Evolutionary conservation across 2,888 invertebrate genomes (phyloP), one percentile per base, ranked within the genome.

Genomic region (Argynnis bischoffii): DNA sequence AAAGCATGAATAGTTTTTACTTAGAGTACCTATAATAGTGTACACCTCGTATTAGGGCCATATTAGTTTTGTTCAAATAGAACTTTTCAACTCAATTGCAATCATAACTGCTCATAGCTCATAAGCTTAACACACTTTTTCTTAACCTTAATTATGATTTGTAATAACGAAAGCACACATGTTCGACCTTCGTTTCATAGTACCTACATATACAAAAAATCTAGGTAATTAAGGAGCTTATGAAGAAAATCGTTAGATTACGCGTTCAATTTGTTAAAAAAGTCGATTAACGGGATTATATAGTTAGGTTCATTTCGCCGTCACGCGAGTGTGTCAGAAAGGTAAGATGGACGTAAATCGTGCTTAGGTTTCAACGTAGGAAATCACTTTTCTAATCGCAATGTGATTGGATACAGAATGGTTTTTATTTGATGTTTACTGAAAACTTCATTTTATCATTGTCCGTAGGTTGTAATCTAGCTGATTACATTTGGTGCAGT

Each of bases 371-470:
- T 69, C 57, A 61, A 84, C 50, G 84, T 86, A 83, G 79, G 81
- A 85, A 87, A 87, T 87, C 88, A 84, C 83, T 86, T 85, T 84
- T 80, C 80, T 82, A 85, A 82, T 67, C 50, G 21, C 13, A 2
- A 15, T 81, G 74, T 75, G 64, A 66, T 48, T 63, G 65, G 55
- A 60, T 67, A 46, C 46, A 26, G 48, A 60, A 51, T 55, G 21
- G 51, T 60, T 56, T 47, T 15, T 41, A 41, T 54, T 48, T 41
- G 26, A 21, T 8, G 41, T 63, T 26, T 46, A 13, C 3, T 21
- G 35, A 41, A 41, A 41, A 41, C 11, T 41, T 2, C 35, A 41
- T 41, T 41, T 41, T 41, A 41, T 41, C 11, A 41, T 8, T 41
- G 8, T 11, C 14, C 35, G 53, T 56, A 47, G 57, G 5, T 18